Percentiles rank a stretch among this genome's conserved stretches.
These are phyloP conservation scores for Pollachius pollachius DNA, from an alignment of 2,113 vertebrate species.

Conservation along the genomic window DNA sequence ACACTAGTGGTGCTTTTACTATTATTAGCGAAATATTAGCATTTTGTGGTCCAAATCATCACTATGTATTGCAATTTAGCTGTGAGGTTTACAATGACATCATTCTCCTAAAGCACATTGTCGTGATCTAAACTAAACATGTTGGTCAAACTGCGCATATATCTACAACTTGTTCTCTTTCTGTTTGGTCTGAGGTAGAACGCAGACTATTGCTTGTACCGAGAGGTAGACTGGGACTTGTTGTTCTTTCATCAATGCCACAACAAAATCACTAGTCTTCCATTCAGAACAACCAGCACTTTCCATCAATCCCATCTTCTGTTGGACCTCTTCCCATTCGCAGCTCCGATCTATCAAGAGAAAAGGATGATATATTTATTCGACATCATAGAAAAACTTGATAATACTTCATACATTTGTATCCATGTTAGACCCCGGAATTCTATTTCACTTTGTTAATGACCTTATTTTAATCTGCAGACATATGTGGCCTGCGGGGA, in stretches of 20 bases:
- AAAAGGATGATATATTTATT: neutral
- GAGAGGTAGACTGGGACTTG: conserved; percentile 74
- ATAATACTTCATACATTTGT: neutral
- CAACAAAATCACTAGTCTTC: conserved; percentile 79
- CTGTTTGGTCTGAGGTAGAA: conserved; percentile 20
- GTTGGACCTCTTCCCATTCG: conserved; percentile 5
- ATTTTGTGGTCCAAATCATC: no score
- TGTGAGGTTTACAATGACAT: no score
- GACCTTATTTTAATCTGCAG: neutral
- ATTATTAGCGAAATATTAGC: no score
- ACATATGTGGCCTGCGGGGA: conserved; percentile 3
- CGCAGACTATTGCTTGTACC: conserved; percentile 55
- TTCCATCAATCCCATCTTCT: neutral
- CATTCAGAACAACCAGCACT: conserved; percentile 60
- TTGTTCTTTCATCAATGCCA: conserved; percentile 67
- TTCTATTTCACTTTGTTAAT: no score
- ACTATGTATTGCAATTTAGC: no score
- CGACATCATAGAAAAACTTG: no score
- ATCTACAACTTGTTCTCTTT: no score
- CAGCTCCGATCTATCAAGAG: conserved; percentile 30
- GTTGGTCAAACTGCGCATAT: no score
- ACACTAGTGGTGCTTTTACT: no score
- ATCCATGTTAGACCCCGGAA: neutral
- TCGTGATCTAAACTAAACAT: no score
- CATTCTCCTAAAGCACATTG: no score